These are phyloP conservation scores for Otolemur garnettii DNA, from an alignment of 2,113 vertebrate genomes.

Conservation along the genomic window DNA sequence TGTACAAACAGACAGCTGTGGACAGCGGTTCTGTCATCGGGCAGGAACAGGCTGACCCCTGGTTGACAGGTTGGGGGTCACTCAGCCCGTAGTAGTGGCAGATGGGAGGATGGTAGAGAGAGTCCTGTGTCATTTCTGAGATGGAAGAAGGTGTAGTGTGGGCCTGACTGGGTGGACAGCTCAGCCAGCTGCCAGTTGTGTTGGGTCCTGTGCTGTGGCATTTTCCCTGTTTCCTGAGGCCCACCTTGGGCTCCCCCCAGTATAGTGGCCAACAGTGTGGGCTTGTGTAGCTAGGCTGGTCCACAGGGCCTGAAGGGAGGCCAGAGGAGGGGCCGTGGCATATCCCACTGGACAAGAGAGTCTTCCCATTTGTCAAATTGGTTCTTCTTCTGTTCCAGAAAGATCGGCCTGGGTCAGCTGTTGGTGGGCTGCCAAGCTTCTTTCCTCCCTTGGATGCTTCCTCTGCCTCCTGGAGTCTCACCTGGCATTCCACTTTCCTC, in stretches of 20 bases:
- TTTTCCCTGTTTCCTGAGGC: background rate
- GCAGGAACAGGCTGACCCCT: background rate
- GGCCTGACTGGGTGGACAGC: background rate
- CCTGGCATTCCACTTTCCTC: background rate
- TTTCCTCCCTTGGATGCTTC: background rate
- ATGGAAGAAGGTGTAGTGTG: background rate
- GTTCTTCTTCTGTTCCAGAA: conserved; percentile 46
- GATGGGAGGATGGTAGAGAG: background rate
- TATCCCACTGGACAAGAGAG: background rate
- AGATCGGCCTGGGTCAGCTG: conserved; percentile 48
- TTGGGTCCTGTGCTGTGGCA: background rate
- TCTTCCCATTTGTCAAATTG: conserved; percentile 63
- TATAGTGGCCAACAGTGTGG: background rate
- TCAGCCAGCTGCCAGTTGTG: too few relatives aligned
- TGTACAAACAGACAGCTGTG: background rate
- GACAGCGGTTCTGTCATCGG: background rate
- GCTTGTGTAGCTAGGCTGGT: background rate
- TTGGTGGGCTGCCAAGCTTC: background rate
- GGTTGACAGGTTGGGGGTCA: background rate
- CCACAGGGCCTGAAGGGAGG: background rate
- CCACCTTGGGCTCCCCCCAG: background rate
- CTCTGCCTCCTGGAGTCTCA: background rate
- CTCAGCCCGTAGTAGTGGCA: background rate
- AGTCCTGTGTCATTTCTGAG: background rate
- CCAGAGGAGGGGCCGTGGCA: background rate